These are phyloP conservation scores for Diarsia mendica DNA, from an alignment of 2,888 invertebrate species.

Conservation along the genomic window DNA sequence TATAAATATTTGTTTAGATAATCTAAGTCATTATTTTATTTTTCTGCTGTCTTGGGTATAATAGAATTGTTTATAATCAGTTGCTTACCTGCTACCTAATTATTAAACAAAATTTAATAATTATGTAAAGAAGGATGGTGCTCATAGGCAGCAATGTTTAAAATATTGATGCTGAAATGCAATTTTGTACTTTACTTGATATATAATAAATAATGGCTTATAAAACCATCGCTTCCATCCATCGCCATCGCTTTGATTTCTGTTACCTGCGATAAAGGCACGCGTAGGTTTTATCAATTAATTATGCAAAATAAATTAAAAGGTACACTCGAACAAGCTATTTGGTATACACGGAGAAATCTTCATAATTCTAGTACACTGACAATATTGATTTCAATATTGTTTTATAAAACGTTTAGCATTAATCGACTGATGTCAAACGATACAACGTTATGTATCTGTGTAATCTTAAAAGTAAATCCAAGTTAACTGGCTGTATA, in stretches of 20 bases:
- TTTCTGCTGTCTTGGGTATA: slow-evolving; percentile 3
- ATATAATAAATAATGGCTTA: not conserved
- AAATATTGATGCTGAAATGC: slow-evolving; percentile 13
- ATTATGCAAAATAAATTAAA: slow-evolving; percentile 14
- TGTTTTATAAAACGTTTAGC: too few species aligned
- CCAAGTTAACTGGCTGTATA: too few species aligned
- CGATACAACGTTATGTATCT: too few species aligned
- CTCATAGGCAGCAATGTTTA: slow-evolving; percentile 28
- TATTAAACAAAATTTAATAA: too few species aligned
- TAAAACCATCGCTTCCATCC: not conserved
- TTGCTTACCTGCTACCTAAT: not conserved
- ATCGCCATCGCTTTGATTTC: slow-evolving; percentile 9
- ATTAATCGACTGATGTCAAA: too few species aligned
- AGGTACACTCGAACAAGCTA: not conserved
- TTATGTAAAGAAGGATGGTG: slow-evolving; percentile 5
- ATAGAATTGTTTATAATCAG: not conserved
- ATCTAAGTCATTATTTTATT: slow-evolving; percentile 37
- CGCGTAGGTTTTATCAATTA: slow-evolving; percentile 5
- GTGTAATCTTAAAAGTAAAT: too few species aligned
- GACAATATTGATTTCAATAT: too few species aligned
- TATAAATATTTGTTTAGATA: slow-evolving; percentile 14
- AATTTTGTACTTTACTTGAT: not conserved
- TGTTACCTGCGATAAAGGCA: not conserved
- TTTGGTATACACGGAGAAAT: too few species aligned
- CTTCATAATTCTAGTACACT: too few species aligned